A percentile compares a stretch with the other conserved stretches of the same genome.
Conservation (phyloP, 2,797 vertebrate species). For the Characodon lateralis region DNA sequence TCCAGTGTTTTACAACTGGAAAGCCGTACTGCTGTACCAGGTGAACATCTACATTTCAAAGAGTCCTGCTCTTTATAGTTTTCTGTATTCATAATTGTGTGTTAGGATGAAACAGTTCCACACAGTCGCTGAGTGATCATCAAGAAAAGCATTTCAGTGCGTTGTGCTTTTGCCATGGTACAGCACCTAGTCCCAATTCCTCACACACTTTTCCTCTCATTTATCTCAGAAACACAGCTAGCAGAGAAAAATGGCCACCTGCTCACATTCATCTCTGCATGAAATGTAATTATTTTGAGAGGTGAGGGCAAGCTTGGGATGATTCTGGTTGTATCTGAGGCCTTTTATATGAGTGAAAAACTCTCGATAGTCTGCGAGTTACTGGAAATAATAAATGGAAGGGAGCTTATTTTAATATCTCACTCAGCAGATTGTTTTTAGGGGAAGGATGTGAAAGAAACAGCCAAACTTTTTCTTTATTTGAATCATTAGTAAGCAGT, state of each 20-base stretch:
- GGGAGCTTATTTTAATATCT: constrained; percentile 19
- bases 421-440: constrained; percentile 10
- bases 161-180: constrained; percentile 27
- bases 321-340: constrained; percentile 11
- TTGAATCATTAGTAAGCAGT: constrained; percentile 8
- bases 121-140: constrained; percentile 11
- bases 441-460: neutral
- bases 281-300: constrained; percentile 62
- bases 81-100: constrained; percentile 17
- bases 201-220: constrained; percentile 60
- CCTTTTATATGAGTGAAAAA: constrained; percentile 18
- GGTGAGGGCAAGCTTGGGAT: constrained; percentile 32
- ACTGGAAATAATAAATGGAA: constrained; percentile 6
- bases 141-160: constrained; percentile 21
- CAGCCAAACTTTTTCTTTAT: neutral
- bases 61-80: constrained; percentile 33
- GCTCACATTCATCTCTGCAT: constrained; percentile 55
- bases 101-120: constrained; percentile 23
- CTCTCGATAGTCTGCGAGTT: constrained; percentile 20
- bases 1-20: constrained; percentile 6
- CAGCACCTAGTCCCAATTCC: constrained; percentile 45
- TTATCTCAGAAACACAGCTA: constrained; percentile 62
- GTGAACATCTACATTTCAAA: constrained; percentile 32
- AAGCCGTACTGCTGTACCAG: constrained; percentile 15
- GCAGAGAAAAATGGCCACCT: constrained; percentile 65